Conservation (phyloP, 2,888 invertebrate species). For the Cyclophora punctaria region DNA sequence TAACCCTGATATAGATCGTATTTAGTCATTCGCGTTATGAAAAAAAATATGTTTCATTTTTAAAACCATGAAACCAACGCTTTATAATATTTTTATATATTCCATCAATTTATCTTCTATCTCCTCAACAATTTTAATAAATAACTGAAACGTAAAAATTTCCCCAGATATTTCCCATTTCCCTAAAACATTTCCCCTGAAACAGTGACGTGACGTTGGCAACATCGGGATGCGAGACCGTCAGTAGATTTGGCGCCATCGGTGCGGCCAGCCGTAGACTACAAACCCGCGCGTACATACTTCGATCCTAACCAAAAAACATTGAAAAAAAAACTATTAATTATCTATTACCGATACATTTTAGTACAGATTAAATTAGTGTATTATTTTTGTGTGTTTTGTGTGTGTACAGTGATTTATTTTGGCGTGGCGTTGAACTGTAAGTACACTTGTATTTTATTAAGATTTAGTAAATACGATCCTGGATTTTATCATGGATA, state of each 20-base stretch:
- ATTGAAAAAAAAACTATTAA: constrained; percentile 23
- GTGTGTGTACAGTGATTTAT: constrained; percentile 15
- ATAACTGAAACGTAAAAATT: neutral
- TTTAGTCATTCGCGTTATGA: too few relatives aligned
- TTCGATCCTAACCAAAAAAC: constrained; percentile 34
- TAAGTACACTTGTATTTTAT: constrained; percentile 6
- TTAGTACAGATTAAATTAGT: too few relatives aligned
- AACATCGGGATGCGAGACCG: constrained; percentile 42
- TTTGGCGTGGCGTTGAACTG: constrained; percentile 7
- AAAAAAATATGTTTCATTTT: too few relatives aligned
- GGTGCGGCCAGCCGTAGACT: constrained; percentile 36
- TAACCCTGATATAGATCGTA: too few relatives aligned
- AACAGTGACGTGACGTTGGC: constrained; percentile 15
- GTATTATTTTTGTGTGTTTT: constrained; percentile 22
- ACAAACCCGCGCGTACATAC: constrained; percentile 16
- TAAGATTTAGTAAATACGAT: neutral
- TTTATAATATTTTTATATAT: too few relatives aligned
- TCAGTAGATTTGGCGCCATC: constrained; percentile 60
- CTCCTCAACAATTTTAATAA: too few relatives aligned
- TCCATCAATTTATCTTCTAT: too few relatives aligned
- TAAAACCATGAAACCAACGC: too few relatives aligned
- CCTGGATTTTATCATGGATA: too few relatives aligned
- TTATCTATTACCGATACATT: constrained; percentile 20
- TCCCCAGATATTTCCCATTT: constrained; percentile 11
- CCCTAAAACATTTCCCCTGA: constrained; percentile 3